A percentile compares a stretch with the other conserved stretches of the same genome.
Conservation (phyloP, 2,113 vertebrate genomes). For the Colaptes auratus region DNA sequence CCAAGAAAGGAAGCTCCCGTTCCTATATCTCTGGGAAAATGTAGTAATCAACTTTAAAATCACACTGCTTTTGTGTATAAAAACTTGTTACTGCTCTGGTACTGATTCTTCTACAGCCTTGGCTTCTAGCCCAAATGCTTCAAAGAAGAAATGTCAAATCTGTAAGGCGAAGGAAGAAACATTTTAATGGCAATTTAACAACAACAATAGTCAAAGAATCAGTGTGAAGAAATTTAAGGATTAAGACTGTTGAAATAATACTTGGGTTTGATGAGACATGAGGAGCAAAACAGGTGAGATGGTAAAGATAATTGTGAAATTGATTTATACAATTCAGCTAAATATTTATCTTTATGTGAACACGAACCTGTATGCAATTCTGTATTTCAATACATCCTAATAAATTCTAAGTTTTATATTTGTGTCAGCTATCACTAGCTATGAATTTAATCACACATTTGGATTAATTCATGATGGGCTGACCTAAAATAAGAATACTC, state of each 20-base stretch:
- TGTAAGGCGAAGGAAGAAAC: constrained; percentile 13
- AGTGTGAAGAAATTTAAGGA: background rate
- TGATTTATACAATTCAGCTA: background rate
- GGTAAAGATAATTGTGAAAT: background rate
- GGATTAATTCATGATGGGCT: background rate
- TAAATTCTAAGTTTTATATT: background rate
- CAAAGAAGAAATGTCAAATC: constrained; percentile 39
- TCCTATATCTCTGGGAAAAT: background rate
- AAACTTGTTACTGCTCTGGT: constrained; percentile 39
- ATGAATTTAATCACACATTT: background rate
- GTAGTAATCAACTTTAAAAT: constrained; percentile 32
- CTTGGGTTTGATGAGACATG: background rate
- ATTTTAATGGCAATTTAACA: constrained; percentile 38
- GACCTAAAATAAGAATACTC: background rate
- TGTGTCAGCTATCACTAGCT: background rate
- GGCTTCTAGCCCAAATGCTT: constrained; percentile 43
- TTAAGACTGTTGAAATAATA: background rate
- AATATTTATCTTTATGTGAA: background rate
- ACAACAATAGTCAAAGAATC: background rate
- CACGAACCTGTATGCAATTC: background rate
- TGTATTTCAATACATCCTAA: background rate
- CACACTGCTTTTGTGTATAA: constrained; percentile 13
- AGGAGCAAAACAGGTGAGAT: background rate
- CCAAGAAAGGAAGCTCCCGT: background rate
- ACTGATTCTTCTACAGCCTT: constrained; percentile 34